Evolutionary conservation across 2,888 invertebrate genomes (phyloP).

Genomic region (Boloria euphrosyne): DNA sequence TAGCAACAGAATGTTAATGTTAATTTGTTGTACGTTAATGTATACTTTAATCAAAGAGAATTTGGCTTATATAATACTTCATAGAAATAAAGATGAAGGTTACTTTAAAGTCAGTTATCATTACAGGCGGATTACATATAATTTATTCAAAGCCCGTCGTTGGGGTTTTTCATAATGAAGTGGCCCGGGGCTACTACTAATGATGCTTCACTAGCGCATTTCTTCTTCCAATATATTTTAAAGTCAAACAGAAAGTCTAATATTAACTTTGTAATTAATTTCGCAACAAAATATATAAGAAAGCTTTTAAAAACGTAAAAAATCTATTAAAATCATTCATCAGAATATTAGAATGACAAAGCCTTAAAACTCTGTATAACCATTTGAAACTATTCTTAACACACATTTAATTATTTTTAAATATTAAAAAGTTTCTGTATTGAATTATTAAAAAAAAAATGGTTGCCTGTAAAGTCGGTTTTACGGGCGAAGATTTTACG

Average conservation of each 20-base stretch:
- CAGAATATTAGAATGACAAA: too few relatives aligned
- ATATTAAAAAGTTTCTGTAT: too few relatives aligned
- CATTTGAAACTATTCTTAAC: too few relatives aligned
- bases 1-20: not conserved
- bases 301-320: too few relatives aligned
- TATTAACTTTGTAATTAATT: not conserved
- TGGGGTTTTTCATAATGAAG: conserved; percentile 29
- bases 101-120: conserved; percentile 17
- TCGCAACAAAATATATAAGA: too few relatives aligned
- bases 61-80: not conserved
- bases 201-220: conserved; percentile 10
- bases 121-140: conserved; percentile 26
- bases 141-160: conserved; percentile 34
- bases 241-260: not conserved
- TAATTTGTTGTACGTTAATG: not conserved
- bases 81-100: conserved; percentile 15
- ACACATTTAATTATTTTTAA: too few relatives aligned
- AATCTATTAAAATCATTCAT: too few relatives aligned
- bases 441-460: too few relatives aligned
- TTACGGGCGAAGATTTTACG: too few relatives aligned
- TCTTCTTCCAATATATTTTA: not conserved
- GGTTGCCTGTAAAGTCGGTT: too few relatives aligned
- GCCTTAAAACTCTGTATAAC: too few relatives aligned
- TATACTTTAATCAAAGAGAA: conserved; percentile 8
- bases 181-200: conserved; percentile 27